Evolutionary conservation across 2,113 vertebrate genomes (phyloP).

Genomic region (Budorcas taxicolor): DNA sequence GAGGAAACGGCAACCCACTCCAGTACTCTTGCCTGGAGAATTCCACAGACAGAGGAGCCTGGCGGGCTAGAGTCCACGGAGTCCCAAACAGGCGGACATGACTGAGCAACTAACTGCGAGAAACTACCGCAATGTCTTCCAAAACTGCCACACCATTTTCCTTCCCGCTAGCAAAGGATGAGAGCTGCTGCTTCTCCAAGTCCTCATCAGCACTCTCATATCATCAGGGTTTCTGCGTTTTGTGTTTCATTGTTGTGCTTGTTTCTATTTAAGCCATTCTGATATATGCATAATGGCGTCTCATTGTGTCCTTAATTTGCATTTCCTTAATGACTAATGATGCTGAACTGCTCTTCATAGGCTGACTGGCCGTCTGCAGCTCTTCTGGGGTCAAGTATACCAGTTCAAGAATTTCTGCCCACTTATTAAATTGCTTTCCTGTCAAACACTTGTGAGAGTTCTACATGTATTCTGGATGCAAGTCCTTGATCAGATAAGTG

Average conservation of each 20-base stretch:
- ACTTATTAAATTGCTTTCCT: neutral
- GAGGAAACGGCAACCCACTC: neutral
- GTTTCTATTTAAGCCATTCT: neutral
- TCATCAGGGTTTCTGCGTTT: neutral
- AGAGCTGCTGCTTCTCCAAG: neutral
- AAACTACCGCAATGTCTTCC: neutral
- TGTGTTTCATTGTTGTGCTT: neutral
- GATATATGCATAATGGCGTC: neutral
- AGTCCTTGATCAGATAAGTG: conserved; percentile 20
- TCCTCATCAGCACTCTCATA: neutral
- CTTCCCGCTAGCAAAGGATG: neutral
- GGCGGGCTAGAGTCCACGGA: neutral
- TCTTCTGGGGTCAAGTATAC: neutral
- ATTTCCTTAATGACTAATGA: neutral
- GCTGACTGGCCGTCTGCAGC: neutral
- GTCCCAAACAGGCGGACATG: neutral
- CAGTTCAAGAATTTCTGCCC: neutral
- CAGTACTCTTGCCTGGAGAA: neutral
- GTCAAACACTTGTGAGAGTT: neutral
- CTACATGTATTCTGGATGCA: neutral
- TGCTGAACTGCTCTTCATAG: neutral
- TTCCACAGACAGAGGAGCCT: neutral
- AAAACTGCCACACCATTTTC: neutral
- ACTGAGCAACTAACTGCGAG: neutral
- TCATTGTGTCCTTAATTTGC: neutral